A percentile compares a stretch with the other conserved stretches of the same genome.
These are phyloP conservation scores for Colaptes auratus DNA, from an alignment of 2,113 vertebrate genomes.

Conservation along the genomic window DNA sequence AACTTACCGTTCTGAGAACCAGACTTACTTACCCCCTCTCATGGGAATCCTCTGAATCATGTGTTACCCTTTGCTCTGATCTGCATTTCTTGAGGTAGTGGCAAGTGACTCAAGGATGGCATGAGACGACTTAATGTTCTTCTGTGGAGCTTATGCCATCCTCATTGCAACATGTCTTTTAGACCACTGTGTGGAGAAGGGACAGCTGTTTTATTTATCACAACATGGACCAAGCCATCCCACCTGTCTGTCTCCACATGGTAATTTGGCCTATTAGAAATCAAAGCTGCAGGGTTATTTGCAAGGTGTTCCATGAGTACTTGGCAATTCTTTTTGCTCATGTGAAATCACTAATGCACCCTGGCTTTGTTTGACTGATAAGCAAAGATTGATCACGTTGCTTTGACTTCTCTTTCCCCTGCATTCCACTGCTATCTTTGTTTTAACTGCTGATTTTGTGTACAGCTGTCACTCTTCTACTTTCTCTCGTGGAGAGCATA, in stretches of 20 bases:
- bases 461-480: not conserved
- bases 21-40: not conserved
- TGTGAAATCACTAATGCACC: not conserved
- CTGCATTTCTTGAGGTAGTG: not conserved
- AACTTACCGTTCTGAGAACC: not conserved
- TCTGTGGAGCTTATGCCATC: not conserved
- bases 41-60: not conserved
- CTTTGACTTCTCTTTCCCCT: not conserved
- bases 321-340: not conserved
- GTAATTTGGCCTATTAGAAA: not conserved
- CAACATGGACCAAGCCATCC: not conserved
- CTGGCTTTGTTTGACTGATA: constrained; percentile 2
- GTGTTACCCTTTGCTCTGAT: not conserved
- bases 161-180: not conserved
- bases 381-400: not conserved
- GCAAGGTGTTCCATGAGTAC: not conserved
- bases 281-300: not conserved
- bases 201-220: not conserved
- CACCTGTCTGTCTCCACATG: not conserved
- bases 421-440: not conserved
- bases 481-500: not conserved
- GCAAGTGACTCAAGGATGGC: not conserved
- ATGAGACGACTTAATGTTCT: not conserved
- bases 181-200: not conserved
- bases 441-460: not conserved